These are phyloP conservation scores for Orius insidiosus DNA, from an alignment of 1,140 invertebrate genomes.

Conservation along the genomic window DNA sequence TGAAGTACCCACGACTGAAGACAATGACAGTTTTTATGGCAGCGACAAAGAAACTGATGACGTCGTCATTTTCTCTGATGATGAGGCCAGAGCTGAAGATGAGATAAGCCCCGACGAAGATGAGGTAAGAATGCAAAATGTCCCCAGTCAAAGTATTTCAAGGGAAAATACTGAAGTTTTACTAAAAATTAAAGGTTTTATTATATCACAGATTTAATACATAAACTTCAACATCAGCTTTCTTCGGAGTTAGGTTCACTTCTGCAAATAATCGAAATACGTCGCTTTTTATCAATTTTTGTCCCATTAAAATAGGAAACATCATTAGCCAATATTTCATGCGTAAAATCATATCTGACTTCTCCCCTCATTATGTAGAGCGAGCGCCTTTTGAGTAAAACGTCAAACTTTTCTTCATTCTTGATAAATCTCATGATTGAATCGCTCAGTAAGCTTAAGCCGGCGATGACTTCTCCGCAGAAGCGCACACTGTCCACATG, in stretches of 20 bases:
- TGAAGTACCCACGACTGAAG: conserved; percentile 24
- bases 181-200: too few relatives aligned
- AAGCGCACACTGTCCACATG: conserved; percentile 92
- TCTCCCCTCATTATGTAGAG: conserved; percentile 84
- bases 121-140: conserved; percentile 20
- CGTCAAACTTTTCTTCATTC: conserved; percentile 48
- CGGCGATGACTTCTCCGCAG: conserved; percentile 89
- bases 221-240: too few relatives aligned
- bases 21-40: conserved; percentile 41
- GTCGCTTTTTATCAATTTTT: conserved; percentile 43
- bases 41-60: conserved; percentile 48
- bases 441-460: conserved; percentile 72
- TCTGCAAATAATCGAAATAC: conserved; percentile 87
- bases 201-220: too few relatives aligned
- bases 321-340: conserved; percentile 69
- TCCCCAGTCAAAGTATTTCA: background rate
- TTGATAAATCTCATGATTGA: conserved; percentile 74
- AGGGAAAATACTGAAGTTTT: too few relatives aligned
- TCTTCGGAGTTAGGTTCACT: conserved; percentile 34
- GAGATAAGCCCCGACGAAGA: conserved; percentile 23
- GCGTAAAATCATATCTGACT: conserved; percentile 77
- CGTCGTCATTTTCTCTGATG: conserved; percentile 50
- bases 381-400: conserved; percentile 62
- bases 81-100: conserved; percentile 31
- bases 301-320: conserved; percentile 55